Evolutionary conservation across 2,888 invertebrate species (phyloP).

Genomic region (Dasysyrphus albostriatus): DNA sequence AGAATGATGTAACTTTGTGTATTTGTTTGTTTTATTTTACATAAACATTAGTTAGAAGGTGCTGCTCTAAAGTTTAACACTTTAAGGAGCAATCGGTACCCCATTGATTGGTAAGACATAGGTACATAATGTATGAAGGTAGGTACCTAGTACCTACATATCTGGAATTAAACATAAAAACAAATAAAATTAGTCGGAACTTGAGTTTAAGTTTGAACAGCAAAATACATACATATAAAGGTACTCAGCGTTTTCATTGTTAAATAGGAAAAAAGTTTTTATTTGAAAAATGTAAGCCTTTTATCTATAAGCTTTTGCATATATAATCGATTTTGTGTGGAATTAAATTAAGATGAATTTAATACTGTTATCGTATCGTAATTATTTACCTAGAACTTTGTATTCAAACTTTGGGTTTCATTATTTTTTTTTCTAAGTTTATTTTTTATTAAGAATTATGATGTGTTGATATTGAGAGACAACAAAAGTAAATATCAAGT

Average conservation of each 20-base stretch:
- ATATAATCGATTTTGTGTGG: background rate
- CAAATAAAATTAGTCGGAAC: constrained; percentile 22
- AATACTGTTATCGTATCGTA: background rate
- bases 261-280: constrained; percentile 1
- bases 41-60: constrained; percentile 21
- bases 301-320: background rate
- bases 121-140: background rate
- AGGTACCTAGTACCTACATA: too few relatives aligned
- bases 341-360: background rate
- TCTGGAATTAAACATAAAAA: background rate
- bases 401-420: background rate
- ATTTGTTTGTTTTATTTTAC: constrained; percentile 52
- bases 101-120: background rate
- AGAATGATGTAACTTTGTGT: constrained; percentile 64
- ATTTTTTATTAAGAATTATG: background rate
- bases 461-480: background rate
- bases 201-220: background rate
- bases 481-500: background rate
- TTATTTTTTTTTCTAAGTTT: background rate
- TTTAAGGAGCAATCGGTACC: background rate
- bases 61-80: constrained; percentile 6
- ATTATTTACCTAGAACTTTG: constrained; percentile 1
- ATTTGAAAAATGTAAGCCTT: background rate
- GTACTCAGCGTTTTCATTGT: background rate
- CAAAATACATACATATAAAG: background rate